phyloP scores from a whole-genome alignment of 2,888 invertebrate species.

The Kryphioiulus occultus region DNA sequence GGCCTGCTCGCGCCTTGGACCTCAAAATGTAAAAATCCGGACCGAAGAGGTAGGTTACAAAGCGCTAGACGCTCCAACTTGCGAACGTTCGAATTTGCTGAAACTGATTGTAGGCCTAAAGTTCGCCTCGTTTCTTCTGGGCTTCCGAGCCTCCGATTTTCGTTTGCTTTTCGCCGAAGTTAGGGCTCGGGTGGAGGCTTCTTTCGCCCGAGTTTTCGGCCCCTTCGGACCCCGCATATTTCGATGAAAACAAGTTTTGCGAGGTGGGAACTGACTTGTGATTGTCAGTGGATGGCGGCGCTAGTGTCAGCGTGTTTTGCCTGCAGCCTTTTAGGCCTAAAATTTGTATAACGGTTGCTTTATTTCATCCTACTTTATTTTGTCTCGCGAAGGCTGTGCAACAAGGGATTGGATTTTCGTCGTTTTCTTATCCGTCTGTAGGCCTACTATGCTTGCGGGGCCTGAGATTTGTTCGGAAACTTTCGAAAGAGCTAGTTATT shows the following conservation, averaged over 20 bases:
- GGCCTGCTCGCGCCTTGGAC: neutral
- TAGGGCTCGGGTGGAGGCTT: neutral
- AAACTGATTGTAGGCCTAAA: conserved; percentile 7
- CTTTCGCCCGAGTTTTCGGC: neutral
- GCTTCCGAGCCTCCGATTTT: neutral
- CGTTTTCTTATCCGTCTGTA: neutral
- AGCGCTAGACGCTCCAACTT: neutral
- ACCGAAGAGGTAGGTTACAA: neutral
- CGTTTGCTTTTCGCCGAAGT: neutral
- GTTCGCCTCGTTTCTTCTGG: neutral
- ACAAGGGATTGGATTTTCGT: neutral
- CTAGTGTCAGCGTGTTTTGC: neutral
- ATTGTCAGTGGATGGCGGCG: conserved; percentile 16
- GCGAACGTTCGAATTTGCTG: conserved; percentile 8
- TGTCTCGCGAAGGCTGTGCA: neutral
- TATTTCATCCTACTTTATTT: neutral
- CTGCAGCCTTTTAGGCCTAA: neutral
- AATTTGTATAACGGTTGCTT: conserved; percentile 7
- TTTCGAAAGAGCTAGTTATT: neutral
- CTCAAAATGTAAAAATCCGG: neutral
- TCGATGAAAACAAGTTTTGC: neutral
- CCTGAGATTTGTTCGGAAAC: neutral
- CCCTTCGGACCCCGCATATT: neutral
- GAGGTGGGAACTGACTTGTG: neutral
- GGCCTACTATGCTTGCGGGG: neutral